Evolutionary conservation across 2,797 vertebrate species (phyloP).

Genomic region (Crax fasciolata): DNA sequence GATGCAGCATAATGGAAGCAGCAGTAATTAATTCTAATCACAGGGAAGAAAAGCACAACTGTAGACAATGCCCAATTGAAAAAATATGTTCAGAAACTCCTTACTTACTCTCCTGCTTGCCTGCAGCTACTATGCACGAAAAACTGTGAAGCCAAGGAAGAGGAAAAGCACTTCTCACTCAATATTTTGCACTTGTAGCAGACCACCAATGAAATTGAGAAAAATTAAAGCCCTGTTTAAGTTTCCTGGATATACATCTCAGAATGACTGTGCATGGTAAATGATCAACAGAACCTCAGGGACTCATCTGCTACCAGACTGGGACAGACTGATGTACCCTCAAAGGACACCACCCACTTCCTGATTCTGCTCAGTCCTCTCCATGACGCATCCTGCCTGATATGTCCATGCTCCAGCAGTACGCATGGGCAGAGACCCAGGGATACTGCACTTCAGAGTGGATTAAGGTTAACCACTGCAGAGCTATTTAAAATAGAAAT

Average conservation of each 20-base stretch:
- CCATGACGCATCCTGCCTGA: not conserved
- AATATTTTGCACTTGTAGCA: not conserved
- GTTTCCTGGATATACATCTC: not conserved
- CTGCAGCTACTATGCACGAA: not conserved
- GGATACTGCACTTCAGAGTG: not conserved
- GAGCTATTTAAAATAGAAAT: not conserved
- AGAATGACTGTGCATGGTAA: not conserved
- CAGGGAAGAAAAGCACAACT: constrained; percentile 59
- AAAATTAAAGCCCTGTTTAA: not conserved
- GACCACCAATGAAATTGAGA: not conserved
- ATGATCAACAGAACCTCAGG: not conserved
- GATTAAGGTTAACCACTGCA: not conserved
- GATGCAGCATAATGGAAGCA: constrained; percentile 60
- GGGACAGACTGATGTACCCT: not conserved
- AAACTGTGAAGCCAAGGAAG: not conserved
- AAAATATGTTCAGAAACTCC: constrained; percentile 54
- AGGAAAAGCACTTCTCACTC: not conserved
- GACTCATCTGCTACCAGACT: not conserved
- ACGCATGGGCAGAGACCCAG: not conserved
- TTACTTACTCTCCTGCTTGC: not conserved
- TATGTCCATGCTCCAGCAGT: not conserved
- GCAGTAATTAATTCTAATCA: constrained; percentile 82
- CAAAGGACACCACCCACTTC: not conserved
- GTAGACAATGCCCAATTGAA: constrained; percentile 45
- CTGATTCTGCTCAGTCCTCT: not conserved